Conservation (phyloP, 2,113 vertebrate genomes). For the human region GRCh38 chr3:157814001-157814500, state of each 20-base stretch:
- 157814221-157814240: slow-evolving; percentile 45
- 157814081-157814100: neutral
- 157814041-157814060: neutral
- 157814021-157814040: neutral
- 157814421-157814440: slow-evolving; percentile 68
- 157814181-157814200: neutral
- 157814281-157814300: neutral
- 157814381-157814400: slow-evolving; percentile 29
- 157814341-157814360: neutral
- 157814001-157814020: neutral
- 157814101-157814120: neutral
- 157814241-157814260: neutral
- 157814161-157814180: slow-evolving; percentile 24
- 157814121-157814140: slow-evolving; percentile 42
- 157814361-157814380: neutral
- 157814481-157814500: slow-evolving; percentile 72
- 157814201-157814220: neutral
- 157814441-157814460: slow-evolving; percentile 58
- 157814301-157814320: neutral
- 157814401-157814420: slow-evolving; percentile 25
- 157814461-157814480: slow-evolving; percentile 69
- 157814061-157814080: neutral
- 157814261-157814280: neutral
- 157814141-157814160: slow-evolving; percentile 34
- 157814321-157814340: neutral